Conservation (phyloP, 2,888 invertebrate genomes). For the Apomyelois bistriatella region DNA sequence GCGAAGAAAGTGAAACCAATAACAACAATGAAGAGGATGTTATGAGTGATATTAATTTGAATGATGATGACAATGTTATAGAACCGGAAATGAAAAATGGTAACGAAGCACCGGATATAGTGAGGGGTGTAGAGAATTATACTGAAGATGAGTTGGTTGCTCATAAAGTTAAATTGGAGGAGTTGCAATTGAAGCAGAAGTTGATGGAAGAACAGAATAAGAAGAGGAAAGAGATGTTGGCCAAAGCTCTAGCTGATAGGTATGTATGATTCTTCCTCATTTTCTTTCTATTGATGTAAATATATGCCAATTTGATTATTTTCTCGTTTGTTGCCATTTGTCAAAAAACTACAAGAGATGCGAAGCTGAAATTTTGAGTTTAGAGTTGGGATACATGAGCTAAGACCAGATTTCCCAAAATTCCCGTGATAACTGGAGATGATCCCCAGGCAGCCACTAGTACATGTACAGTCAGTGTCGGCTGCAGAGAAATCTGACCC, state of each 20-base stretch:
- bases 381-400: too few species aligned
- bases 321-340: too few species aligned
- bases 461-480: too few species aligned
- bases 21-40: conserved; percentile 19
- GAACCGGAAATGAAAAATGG: conserved; percentile 32
- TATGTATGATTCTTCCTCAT: conserved; percentile 42
- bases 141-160: conserved; percentile 55
- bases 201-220: conserved; percentile 90
- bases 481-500: too few species aligned
- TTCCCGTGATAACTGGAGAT: too few species aligned
- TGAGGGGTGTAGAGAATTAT: conserved; percentile 54
- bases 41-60: conserved; percentile 15
- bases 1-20: conserved; percentile 14
- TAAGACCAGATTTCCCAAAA: too few species aligned
- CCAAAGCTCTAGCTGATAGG: conserved; percentile 87
- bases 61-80: conserved; percentile 16
- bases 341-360: too few species aligned
- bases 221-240: conserved; percentile 85
- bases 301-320: too few species aligned
- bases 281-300: too few species aligned
- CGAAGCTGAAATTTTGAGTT: too few species aligned
- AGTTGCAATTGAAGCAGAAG: conserved; percentile 85
- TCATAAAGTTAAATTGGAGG: conserved; percentile 80
- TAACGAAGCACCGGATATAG: conserved; percentile 49
- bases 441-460: too few species aligned